phyloP scores from a whole-genome alignment of 2,888 invertebrate species.

The Rugalucina vietnamica region DNA sequence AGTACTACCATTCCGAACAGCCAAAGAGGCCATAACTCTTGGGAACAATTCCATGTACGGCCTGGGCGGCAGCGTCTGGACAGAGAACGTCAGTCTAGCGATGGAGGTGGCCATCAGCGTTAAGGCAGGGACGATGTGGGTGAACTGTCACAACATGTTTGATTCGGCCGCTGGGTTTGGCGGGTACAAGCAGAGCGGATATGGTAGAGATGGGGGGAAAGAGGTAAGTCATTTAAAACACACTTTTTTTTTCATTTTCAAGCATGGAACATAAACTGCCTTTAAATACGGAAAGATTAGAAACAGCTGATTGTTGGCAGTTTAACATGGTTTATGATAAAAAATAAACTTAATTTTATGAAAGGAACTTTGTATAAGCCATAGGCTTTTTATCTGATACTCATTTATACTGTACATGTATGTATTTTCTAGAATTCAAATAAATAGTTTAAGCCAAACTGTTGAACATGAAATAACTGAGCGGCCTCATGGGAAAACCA shows the following conservation, averaged over 20 bases:
- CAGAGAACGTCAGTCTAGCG: constrained; percentile 86
- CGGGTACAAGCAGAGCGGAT: constrained; percentile 85
- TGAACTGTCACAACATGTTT: constrained; percentile 86
- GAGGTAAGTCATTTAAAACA: constrained; percentile 79
- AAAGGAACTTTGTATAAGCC: no score
- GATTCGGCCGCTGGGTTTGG: constrained; percentile 85
- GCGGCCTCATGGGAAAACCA: no score
- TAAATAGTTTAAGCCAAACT: no score
- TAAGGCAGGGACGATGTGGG: constrained; percentile 86
- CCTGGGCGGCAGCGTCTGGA: constrained; percentile 86
- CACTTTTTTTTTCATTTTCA: no score
- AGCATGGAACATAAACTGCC: no score
- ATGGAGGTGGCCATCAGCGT: constrained; percentile 86
- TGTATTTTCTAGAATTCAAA: no score
- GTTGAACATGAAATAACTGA: no score
- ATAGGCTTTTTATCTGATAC: no score
- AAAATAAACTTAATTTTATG: no score
- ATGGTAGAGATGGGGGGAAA: constrained; percentile 85
- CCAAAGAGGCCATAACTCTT: constrained; percentile 86
- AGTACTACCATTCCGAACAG: constrained; percentile 85
- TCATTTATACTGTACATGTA: no score
- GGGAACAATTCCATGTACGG: constrained; percentile 86
- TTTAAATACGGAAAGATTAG: no score
- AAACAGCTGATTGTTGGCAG: no score
- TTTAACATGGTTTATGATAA: not conserved